These are phyloP conservation scores for Falco naumanni DNA, from an alignment of 2,797 vertebrate species.

Conservation along the genomic window DNA sequence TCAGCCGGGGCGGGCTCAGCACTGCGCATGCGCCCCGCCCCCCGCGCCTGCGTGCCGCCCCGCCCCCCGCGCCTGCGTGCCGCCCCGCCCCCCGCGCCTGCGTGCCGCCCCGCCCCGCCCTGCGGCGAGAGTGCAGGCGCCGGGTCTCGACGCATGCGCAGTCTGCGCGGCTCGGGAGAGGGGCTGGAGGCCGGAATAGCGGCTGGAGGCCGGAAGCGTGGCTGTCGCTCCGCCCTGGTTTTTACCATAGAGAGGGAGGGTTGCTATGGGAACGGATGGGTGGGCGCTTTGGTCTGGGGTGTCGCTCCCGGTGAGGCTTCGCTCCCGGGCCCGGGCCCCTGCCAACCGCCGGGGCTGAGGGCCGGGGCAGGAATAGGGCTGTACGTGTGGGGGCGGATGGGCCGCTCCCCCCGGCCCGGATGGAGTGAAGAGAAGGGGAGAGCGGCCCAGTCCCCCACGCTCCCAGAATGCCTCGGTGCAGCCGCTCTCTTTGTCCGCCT, in stretches of 20 bases:
- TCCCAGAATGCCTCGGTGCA: conserved; percentile 11
- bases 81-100: too few relatives aligned
- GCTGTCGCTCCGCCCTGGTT: neutral
- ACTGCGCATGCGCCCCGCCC: neutral
- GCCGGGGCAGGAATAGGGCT: too few relatives aligned
- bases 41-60: neutral
- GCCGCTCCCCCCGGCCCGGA: accelerated
- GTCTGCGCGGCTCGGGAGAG: too few relatives aligned
- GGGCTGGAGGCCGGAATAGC: neutral
- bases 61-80: neutral
- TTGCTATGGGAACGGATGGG: neutral
- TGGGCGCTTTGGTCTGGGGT: accelerated
- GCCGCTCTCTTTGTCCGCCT: neutral
- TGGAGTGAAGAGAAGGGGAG: neutral
- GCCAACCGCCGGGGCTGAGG: neutral
- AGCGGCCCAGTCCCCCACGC: neutral
- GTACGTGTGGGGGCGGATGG: accelerated
- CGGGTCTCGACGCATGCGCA: neutral
- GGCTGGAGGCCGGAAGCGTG: neutral
- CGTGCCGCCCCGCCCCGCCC: too few relatives aligned
- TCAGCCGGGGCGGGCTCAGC: conserved; percentile 6
- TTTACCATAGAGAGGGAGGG: neutral
- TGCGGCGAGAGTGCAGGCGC: too few relatives aligned
- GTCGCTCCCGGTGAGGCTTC: neutral
- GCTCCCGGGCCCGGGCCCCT: too few relatives aligned